Evolutionary conservation across 2,888 invertebrate species (phyloP).

Genomic region (Drosophila lutescens): DNA sequence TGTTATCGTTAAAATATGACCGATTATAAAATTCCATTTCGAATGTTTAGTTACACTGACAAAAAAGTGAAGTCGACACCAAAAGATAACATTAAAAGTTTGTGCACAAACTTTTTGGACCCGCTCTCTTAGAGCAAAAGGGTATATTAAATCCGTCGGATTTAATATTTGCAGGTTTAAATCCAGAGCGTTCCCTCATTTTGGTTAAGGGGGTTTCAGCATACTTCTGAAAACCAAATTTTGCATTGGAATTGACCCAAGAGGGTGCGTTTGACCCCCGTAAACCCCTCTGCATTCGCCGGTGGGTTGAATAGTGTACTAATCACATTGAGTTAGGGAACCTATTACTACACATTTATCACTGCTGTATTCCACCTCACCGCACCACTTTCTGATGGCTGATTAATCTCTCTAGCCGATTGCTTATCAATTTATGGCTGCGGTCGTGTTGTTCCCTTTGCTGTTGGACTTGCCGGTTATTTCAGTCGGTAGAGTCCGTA

Average conservation of each 20-base stretch:
- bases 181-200: no score
- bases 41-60: not conserved
- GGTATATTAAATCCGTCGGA: no score
- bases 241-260: no score
- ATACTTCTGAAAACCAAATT: no score
- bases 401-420: constrained; percentile 49
- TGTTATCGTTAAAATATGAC: constrained; percentile 12
- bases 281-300: no score
- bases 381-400: constrained; percentile 8
- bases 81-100: no score
- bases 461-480: constrained; percentile 23
- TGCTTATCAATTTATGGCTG: constrained; percentile 70
- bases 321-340: constrained; percentile 1
- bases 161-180: no score
- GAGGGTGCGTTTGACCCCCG: no score
- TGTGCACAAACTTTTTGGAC: no score
- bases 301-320: not conserved
- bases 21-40: constrained; percentile 6
- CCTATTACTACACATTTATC: constrained; percentile 43
- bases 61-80: not conserved
- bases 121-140: no score
- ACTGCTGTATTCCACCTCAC: constrained; percentile 12
- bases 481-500: constrained; percentile 30
- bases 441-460: constrained; percentile 21
- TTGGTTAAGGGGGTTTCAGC: no score